Evolutionary conservation across 1,140 invertebrate genomes (phyloP).

Genomic region (Hesperophylax magnus): DNA sequence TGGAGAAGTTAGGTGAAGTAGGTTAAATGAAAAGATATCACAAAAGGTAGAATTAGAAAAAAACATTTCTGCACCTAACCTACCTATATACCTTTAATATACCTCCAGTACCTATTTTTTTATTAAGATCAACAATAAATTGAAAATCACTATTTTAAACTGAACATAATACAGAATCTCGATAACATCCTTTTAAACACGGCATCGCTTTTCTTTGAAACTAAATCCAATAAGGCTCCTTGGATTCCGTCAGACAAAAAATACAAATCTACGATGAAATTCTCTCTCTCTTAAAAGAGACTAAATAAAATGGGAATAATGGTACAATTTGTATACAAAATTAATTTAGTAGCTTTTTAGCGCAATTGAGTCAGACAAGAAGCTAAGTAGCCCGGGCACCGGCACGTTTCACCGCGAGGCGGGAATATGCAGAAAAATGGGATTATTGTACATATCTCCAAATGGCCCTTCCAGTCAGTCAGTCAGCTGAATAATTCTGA

Average conservation of each 20-base stretch:
- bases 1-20: too few species aligned
- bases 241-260: conserved; percentile 1
- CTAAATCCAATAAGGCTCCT: conserved; percentile 10
- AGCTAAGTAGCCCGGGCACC: neutral
- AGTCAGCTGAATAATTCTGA: too few species aligned
- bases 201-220: conserved; percentile 7
- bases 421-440: too few species aligned
- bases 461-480: too few species aligned
- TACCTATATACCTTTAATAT: too few species aligned
- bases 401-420: neutral
- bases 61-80: too few species aligned
- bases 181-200: conserved; percentile 11
- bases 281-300: neutral
- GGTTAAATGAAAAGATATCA: too few species aligned
- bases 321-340: conserved; percentile 9
- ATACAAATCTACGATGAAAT: neutral
- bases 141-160: neutral
- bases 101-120: too few species aligned
- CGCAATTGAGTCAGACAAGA: conserved; percentile 9
- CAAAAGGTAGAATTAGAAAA: too few species aligned
- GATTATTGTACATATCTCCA: too few species aligned
- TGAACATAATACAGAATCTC: neutral
- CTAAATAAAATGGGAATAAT: neutral
- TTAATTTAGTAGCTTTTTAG: conserved; percentile 1
- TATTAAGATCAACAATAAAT: neutral